Evolutionary conservation across 1,140 invertebrate species (phyloP), one percentile per base, ranked within the genome.

Genomic region (Drosophila novamexicana): DNA sequence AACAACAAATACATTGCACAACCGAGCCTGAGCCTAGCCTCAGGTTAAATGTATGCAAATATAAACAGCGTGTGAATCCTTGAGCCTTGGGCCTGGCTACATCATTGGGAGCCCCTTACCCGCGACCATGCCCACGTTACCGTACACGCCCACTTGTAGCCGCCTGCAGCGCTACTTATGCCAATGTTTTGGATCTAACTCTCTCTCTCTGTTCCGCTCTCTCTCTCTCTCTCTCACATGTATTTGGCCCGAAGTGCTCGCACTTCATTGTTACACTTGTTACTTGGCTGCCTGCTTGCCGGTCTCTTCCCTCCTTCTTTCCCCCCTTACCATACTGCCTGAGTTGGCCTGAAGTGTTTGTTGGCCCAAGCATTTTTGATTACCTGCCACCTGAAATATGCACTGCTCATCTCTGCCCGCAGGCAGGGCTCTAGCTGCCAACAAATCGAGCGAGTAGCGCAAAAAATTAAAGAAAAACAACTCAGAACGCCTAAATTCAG

Each of bases 41-140:
- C 76, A 76, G 76, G 82, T 79, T 88, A 88, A 86, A 86, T 82
- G 72, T 88, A 86, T 88, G 83, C 83, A 88, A 88, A 88, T 88
- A 80, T 82, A 88, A 88, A 88, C 82, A 86, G 75, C 82, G 75
- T 82, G 83, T 79, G 71, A 78, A 79, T 79, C 74, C 74, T 44
- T 54, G 57, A 44, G 66, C 39, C 49, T 52, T 47, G 9, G 44
- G 53, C 32, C 34, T 22, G 53, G 42, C 39, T 10, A 40, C 12
- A 40, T 10, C 39, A 5, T 36, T 36, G 53, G 12, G 18, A 39
- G 47, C 9, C 22, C 10, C 45, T 9, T n/a, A 29, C 37, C 36
- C n/a, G 6, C n/a, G 29, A 14, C 52, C 52, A 54, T 36, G 32
- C 29, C 7, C 50, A 54, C 52, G 5, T 29, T 29, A 29, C 12